Percentiles rank a stretch among this genome's conserved stretches.
Conservation (phyloP, 2,888 invertebrate genomes). For the Caenorhabditis sulstoni region DNA sequence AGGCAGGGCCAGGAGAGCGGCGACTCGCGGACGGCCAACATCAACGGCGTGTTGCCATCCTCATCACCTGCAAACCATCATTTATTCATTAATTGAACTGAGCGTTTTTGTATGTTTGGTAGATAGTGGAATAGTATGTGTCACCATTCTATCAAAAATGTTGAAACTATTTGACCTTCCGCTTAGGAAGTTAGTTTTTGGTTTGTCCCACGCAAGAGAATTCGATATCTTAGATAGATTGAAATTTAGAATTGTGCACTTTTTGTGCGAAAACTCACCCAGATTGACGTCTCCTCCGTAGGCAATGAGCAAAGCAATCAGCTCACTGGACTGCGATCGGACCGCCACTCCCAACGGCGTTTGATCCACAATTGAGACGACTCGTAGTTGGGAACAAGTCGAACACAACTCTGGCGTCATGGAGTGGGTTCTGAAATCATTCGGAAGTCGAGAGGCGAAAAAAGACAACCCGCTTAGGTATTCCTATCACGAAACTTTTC, state of each 20-base stretch:
- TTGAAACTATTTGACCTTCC: slow-evolving; percentile 16
- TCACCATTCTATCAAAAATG: slow-evolving; percentile 5
- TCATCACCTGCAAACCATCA: slow-evolving; percentile 81
- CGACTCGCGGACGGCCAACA: slow-evolving; percentile 84
- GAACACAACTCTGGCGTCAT: slow-evolving; percentile 81
- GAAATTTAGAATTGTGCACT: too few species aligned
- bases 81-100: slow-evolving; percentile 36
- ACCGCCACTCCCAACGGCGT: slow-evolving; percentile 85
- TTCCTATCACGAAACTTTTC: slow-evolving; percentile 15
- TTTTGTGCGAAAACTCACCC: slow-evolving; percentile 68
- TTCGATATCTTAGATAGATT: too few species aligned
- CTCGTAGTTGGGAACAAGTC: slow-evolving; percentile 83
- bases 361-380: slow-evolving; percentile 81
- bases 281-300: slow-evolving; percentile 83
- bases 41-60: slow-evolving; percentile 84
- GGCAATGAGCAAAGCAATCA: slow-evolving; percentile 83
- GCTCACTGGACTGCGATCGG: slow-evolving; percentile 83
- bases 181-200: background rate
- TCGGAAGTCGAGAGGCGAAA: background rate
- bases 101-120: background rate
- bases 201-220: too few species aligned
- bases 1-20: slow-evolving; percentile 83
- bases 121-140: slow-evolving; percentile 21
- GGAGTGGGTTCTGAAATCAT: slow-evolving; percentile 72
- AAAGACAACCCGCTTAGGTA: background rate